Evolutionary conservation across 2,888 invertebrate genomes (phyloP), one percentile per base, ranked within the genome.

Genomic region (Polyommatus iphigenia): DNA sequence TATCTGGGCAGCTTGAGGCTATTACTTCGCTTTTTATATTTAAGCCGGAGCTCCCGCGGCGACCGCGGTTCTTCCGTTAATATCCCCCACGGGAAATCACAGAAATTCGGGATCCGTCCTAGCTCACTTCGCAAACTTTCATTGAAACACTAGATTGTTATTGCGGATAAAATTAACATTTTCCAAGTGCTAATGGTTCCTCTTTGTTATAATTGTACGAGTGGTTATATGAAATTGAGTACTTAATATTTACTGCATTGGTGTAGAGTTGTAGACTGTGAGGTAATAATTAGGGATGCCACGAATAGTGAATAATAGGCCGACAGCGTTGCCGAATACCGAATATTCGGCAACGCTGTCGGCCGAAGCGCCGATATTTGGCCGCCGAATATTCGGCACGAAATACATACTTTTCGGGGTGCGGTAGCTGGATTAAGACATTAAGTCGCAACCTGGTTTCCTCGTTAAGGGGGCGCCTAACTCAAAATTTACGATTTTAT

Each of bases 31-130:
- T 82, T 82, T 82, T 82, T 82, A 82, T 80, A 81, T 80, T 82
- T 80, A 80, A 81, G 81, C 75, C 77, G 50, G 75, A 18, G 79
- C 72, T 79, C 81, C 79, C 80, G 81, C 57, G 76, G 80, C 72
- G 77, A 78, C 80, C 81, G 82, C 79, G 82, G 80, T 80, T 82
- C 80, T 79, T 77, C 80, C 82, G 81, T 81, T 83, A 82, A 83
- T 82, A 81, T 80, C 79, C 80, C 83, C 80, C 80, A 57, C 46
- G 83, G 83, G 83, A 83, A 83, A 83, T 83, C 82, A 83, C 79
- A 77, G 81, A 80, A 80, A 82, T 82, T 81, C 81, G 79, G 81
- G 79, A 83, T 81, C 80, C 81, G 79, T 80, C 80, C 79, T 80
- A 80, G 79, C 80, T 78, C 80, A 77, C 77, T 79, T 79, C 77